Conservation (phyloP, 2,888 invertebrate genomes). For the Mesorhabditis sp. region DNA sequence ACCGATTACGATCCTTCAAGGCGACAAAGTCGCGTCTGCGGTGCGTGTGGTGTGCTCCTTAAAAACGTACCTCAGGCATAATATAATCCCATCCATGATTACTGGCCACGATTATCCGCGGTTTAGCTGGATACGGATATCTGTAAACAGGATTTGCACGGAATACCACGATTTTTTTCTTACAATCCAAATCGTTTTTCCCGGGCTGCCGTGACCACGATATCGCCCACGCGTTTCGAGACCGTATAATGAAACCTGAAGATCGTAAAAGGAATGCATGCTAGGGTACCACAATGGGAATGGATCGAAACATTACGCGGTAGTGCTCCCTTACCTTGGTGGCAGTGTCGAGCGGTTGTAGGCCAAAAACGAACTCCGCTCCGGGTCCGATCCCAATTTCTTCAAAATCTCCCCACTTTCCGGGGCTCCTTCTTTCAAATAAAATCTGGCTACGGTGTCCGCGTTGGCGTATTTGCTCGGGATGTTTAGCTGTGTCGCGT, state of each 20-base stretch:
- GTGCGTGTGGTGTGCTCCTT: too few species aligned
- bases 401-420: too few species aligned
- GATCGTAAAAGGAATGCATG: background rate
- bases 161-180: background rate
- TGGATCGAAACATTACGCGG: background rate
- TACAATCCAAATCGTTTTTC: background rate
- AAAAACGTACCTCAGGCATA: background rate
- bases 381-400: background rate
- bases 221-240: background rate
- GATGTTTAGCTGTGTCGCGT: background rate
- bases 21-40: too few species aligned
- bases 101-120: background rate
- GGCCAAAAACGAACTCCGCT: background rate
- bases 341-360: background rate
- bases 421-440: background rate
- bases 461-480: background rate
- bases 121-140: background rate
- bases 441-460: background rate
- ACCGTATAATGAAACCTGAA: constrained; percentile 4
- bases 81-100: constrained; percentile 6
- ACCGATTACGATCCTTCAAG: too few species aligned
- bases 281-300: background rate
- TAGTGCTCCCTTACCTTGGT: background rate
- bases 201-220: background rate
- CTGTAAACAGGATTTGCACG: background rate